These are phyloP conservation scores for Vidua chalybeata DNA, from an alignment of 2,113 vertebrate genomes.

Conservation along the genomic window DNA sequence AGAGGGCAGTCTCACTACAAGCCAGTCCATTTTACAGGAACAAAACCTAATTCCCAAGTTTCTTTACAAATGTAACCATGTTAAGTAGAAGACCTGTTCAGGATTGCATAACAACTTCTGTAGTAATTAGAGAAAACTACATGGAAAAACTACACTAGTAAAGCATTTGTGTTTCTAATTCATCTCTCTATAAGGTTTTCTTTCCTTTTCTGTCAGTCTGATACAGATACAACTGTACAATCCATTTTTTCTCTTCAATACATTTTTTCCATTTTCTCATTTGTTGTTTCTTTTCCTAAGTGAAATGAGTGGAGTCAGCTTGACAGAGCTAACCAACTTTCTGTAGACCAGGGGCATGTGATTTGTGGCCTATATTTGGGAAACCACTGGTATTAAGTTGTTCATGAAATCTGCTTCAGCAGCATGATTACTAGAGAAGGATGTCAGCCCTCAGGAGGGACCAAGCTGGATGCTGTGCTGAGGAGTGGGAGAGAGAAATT, in stretches of 20 bases:
- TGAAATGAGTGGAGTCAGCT: slow-evolving; percentile 24
- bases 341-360: neutral
- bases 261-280: neutral
- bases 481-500: neutral
- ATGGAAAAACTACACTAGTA: neutral
- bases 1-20: neutral
- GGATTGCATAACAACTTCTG: neutral
- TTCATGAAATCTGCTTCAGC: neutral
- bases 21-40: neutral
- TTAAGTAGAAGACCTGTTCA: neutral
- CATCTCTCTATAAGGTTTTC: neutral
- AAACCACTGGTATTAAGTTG: slow-evolving; percentile 26
- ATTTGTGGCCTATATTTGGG: neutral
- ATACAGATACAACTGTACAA: neutral
- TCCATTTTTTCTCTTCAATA: neutral
- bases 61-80: neutral
- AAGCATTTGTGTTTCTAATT: neutral
- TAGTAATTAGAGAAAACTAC: neutral
- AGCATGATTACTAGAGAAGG: neutral
- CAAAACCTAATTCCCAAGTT: neutral
- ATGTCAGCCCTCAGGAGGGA: neutral
- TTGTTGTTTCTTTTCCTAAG: neutral
- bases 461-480: neutral
- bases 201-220: neutral
- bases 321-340: neutral